Base-by-base conservation (phyloP, 2,113 vertebrate species). In the Noturus placidus region DNA sequence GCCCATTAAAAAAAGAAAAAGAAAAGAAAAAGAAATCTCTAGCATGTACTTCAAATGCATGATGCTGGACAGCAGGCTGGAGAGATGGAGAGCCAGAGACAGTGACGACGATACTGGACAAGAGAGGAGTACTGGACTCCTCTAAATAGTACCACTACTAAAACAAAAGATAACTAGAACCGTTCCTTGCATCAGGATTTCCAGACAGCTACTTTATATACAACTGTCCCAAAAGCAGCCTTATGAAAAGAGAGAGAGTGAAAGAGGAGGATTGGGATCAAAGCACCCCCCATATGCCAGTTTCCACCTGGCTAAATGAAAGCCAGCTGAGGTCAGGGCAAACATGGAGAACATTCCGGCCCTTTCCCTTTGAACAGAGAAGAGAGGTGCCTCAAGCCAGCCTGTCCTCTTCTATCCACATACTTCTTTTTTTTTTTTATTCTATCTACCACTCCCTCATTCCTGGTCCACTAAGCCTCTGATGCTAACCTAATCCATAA, bases 321-420 rank as follows among this genome's bases (percentile, higher is more conserved):
- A 87, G 87, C 87, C 87, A 88, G 82, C 87, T 88, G 87, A 88
- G 87, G 87, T 88, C 82, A 84, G 59, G 74, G 74, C 74, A 65
- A 83, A 63, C 82, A 84, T 46, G 1, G 74, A 69, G 87, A 88
- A 84, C 81, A 65, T 88, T 88, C 81, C 46, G 82, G 87, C 70
- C 82, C 57, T 69, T 78, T 83, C 25, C 69, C 82, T 67, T 84
- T 78, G 81, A 76, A 78, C 74, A 87, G 82, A 87, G 57, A 65
- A 35, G 70, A 84, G 72, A 77, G 87, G 59, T 65, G 61, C 87
- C 72, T 84, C 82, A 88, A 42, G 74, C 52, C 72, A 84, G 87
- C 87, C 87, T 65, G 80, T 77, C 79, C 78, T 67, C 50, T 82
- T 20, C 69, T 52, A 57, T 70, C 78, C 85, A 81, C 78, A 61